Conservation (phyloP, 2,888 invertebrate genomes). For the Lordiphosa fenestrarum region DNA sequence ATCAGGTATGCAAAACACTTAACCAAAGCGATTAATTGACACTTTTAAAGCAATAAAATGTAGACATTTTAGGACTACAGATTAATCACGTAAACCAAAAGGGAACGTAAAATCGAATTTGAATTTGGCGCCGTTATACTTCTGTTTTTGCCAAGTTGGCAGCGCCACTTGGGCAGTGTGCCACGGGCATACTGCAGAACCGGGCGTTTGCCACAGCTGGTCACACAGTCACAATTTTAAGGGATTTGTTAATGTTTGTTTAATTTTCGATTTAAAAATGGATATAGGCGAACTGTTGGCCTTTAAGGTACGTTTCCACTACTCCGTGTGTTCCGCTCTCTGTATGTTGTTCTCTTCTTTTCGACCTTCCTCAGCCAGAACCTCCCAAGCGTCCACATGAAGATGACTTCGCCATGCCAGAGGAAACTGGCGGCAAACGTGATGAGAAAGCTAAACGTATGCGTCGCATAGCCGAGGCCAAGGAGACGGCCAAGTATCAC, state of each 20-base stretch:
- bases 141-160: no score
- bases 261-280: conserved; percentile 74
- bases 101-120: no score
- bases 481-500: conserved; percentile 81
- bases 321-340: not conserved
- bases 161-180: no score
- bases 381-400: conserved; percentile 86
- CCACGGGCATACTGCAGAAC: no score
- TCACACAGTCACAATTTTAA: no score
- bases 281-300: conserved; percentile 83
- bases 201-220: no score
- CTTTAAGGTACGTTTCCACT: conserved; percentile 81
- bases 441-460: conserved; percentile 84
- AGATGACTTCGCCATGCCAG: conserved; percentile 83
- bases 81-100: not conserved
- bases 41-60: not conserved
- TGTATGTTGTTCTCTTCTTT: not conserved
- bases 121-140: no score
- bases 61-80: not conserved
- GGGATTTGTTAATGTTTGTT: no score
- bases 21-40: not conserved
- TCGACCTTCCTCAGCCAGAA: conserved; percentile 84
- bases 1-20: conserved; percentile 2
- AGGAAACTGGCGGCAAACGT: conserved; percentile 74
- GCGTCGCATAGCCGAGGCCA: conserved; percentile 83